Percentiles rank a stretch among this genome's conserved stretches.
Evolutionary conservation across 2,888 invertebrate species (phyloP).

Genomic region (Horisme vitalbata): DNA sequence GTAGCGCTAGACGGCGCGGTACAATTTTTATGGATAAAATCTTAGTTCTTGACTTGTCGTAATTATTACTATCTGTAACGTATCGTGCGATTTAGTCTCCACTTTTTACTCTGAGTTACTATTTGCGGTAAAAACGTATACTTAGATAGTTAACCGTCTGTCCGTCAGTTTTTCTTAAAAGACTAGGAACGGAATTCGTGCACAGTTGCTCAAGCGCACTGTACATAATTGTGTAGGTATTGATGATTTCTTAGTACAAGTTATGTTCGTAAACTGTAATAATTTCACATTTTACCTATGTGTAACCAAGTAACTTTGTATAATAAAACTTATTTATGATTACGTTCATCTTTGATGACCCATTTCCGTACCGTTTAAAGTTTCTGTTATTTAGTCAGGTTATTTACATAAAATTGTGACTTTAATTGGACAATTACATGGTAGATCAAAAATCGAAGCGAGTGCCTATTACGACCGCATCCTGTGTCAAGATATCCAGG

Average conservation of each 20-base stretch:
- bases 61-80: slow-evolving; percentile 36
- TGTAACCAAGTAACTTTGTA: too few relatives aligned
- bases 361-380: slow-evolving; percentile 23
- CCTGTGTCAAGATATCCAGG: slow-evolving; percentile 66
- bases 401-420: slow-evolving; percentile 75
- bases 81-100: slow-evolving; percentile 55
- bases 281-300: too few relatives aligned
- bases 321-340: slow-evolving; percentile 26
- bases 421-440: slow-evolving; percentile 80
- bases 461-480: slow-evolving; percentile 67
- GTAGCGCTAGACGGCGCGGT: background rate
- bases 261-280: too few relatives aligned
- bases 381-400: slow-evolving; percentile 40
- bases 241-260: too few relatives aligned
- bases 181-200: too few relatives aligned
- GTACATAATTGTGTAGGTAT: too few relatives aligned
- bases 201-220: too few relatives aligned
- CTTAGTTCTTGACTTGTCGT: slow-evolving; percentile 17
- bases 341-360: slow-evolving; percentile 25
- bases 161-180: too few relatives aligned
- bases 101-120: slow-evolving; percentile 47
- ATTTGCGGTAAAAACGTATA: too few relatives aligned
- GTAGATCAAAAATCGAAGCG: slow-evolving; percentile 54
- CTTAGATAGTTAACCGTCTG: too few relatives aligned
- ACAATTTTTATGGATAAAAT: slow-evolving; percentile 12